Conservation (phyloP, 2,888 invertebrate species). For the Eupithecia dodoneata region DNA sequence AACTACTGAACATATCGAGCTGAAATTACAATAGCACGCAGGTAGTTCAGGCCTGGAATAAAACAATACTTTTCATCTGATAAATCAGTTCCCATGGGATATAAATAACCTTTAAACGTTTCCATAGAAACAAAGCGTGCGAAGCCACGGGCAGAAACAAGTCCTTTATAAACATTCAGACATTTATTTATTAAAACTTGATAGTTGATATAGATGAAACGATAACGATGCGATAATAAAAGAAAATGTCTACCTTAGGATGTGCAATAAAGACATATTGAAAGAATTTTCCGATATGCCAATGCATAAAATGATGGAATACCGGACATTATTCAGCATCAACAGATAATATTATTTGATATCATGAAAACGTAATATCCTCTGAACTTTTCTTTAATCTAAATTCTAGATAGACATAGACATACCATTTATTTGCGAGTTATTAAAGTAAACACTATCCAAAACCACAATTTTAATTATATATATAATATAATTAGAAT, state of each 20-base stretch:
- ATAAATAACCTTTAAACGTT: background rate
- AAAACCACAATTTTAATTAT: background rate
- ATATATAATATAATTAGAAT: too few species aligned
- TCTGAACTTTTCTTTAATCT: background rate
- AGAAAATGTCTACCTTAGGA: background rate
- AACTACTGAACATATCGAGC: too few species aligned
- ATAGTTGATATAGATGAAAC: background rate
- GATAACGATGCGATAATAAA: background rate
- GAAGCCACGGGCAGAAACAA: background rate
- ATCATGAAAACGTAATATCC: background rate
- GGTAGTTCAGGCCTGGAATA: background rate
- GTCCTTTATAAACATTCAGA: background rate
- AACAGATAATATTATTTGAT: background rate
- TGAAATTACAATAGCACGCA: background rate
- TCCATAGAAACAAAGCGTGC: background rate
- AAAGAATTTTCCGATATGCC: background rate
- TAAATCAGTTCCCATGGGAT: background rate
- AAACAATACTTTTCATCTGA: background rate
- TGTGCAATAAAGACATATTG: slow-evolving; percentile 3
- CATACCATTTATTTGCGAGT: background rate
- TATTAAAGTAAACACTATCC: too few species aligned
- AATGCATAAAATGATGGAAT: background rate
- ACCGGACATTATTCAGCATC: background rate
- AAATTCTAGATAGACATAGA: background rate
- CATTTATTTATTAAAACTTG: too few species aligned